A percentile compares a stretch with the other conserved stretches of the same genome.
phyloP scores from a whole-genome alignment of 2,113 vertebrate genomes.

The human (Homo sapiens) region GRCh38 chr14:43781501-43782000 shows the following conservation, averaged over 20 bases:
- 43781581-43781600: not conserved
- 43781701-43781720: not conserved
- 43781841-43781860: not conserved
- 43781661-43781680: not conserved
- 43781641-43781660: not conserved
- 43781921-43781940: not conserved
- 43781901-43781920: not conserved
- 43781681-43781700: not conserved
- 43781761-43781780: not conserved
- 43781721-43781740: not conserved
- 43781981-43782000: not conserved
- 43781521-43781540: too few relatives aligned
- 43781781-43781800: not conserved
- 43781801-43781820: not conserved
- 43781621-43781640: not conserved
- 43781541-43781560: not conserved
- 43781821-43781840: not conserved
- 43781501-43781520: not conserved
- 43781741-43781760: not conserved
- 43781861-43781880: not conserved
- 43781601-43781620: not conserved
- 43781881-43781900: not conserved
- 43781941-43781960: not conserved
- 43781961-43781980: not conserved
- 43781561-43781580: not conserved